Base-by-base conservation (phyloP, 2,888 invertebrate genomes). In the Drosophila eohydei region DNA sequence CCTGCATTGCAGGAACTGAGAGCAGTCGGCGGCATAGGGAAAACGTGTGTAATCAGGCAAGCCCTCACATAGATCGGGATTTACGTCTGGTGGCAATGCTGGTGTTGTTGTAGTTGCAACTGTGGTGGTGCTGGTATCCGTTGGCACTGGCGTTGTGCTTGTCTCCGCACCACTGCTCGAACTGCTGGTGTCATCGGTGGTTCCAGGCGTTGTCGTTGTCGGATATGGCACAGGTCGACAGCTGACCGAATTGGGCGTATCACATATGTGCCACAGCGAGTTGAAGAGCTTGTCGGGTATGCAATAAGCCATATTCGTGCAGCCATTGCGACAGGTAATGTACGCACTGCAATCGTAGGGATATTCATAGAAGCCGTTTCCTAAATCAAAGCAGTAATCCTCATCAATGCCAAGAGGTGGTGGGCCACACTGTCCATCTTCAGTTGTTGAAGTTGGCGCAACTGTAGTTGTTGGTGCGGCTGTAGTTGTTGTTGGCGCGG, bases 21-120 rank as follows among this genome's bases (percentile, higher is more conserved):
- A 62, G 21, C 91, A 91, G 54, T 91, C 71, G 7, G 52, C 80
- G 0, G 74, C 82, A 58, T 89, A 88, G 0, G 91, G 88, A 1
- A 84, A 41, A 0, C 74, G 60, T 0, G 71, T 72, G 4, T 78
- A 51, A 51, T 89, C 78, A 0, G 71, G 66, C 11, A 54, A 3
- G 4, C 55, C 78, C 0, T 16, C 6, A 21, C 91, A 91, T 0
- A 38, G 28, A 3, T 71, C 51, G 0, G 74, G 68, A 72, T 87
- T 16, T 0, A 84, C 80, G 46, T 73, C 79, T 0, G 81, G 59
- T 3, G 78, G 89, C 26, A 85, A 9, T 0, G 71, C 67, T 14
- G 77, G 51, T 1, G 66, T 75, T 16, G 74, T 74, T 12, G 63
- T 43, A 4, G 63, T 44, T 1, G 34, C 43, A n/a, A 5, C 41